phyloP scores from a whole-genome alignment of 2,113 vertebrate genomes.

The Apistogramma diplotaenia region DNA sequence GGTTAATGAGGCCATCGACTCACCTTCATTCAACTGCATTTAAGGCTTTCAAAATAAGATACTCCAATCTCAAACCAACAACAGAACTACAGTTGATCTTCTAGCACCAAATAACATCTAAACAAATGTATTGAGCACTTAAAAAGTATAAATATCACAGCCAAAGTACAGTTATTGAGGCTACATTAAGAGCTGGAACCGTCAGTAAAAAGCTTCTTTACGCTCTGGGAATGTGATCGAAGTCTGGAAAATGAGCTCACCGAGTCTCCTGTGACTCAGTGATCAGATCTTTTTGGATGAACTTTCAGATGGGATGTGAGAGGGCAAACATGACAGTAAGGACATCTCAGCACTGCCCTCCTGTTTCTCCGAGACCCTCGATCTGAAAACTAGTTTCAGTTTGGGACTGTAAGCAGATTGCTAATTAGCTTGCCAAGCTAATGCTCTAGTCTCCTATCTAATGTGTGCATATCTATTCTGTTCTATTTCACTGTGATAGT shows the following conservation, averaged over 20 bases:
- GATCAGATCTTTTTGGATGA: too few relatives aligned
- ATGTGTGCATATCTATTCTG: too few relatives aligned
- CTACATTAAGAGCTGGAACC: conserved; percentile 10
- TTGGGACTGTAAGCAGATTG: too few relatives aligned
- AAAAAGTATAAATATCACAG: neutral
- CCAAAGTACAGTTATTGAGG: neutral
- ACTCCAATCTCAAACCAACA: neutral
- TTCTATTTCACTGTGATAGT: too few relatives aligned
- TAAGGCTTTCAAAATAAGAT: conserved; percentile 20
- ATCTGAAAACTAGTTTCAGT: neutral
- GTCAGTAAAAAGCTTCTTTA: neutral
- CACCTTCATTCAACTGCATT: neutral
- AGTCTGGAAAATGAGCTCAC: too few relatives aligned
- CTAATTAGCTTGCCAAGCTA: too few relatives aligned
- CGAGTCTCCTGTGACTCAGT: too few relatives aligned
- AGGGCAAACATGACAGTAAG: too few relatives aligned
- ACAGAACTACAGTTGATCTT: neutral
- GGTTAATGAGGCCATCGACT: neutral
- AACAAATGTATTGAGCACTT: neutral
- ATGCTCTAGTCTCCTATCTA: too few relatives aligned
- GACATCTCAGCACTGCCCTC: too few relatives aligned
- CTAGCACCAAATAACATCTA: conserved; percentile 42
- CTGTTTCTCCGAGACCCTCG: neutral
- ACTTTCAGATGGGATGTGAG: too few relatives aligned
- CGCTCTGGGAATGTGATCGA: conserved; percentile 31